These are phyloP conservation scores for Miltochrista miniata DNA, from an alignment of 2,888 invertebrate species.

Conservation along the genomic window DNA sequence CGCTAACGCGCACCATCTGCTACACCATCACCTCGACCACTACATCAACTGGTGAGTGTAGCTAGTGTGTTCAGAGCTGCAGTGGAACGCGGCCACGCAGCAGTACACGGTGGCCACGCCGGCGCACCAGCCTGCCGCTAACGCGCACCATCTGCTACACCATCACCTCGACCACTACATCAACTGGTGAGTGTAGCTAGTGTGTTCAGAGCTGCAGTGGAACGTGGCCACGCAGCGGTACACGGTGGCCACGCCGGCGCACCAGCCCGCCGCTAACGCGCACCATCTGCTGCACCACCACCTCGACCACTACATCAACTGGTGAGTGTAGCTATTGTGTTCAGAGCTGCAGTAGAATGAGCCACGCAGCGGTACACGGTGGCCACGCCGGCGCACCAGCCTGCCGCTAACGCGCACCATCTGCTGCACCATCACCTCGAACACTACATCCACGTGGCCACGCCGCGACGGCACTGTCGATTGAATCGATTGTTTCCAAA, in stretches of 20 bases:
- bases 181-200: constrained; percentile 89
- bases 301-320: constrained; percentile 94
- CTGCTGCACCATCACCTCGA: constrained; percentile 94
- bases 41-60: constrained; percentile 90
- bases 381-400: constrained; percentile 90
- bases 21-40: constrained; percentile 94
- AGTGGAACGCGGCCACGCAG: constrained; percentile 90
- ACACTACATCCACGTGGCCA: constrained; percentile 90
- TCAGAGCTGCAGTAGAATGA: constrained; percentile 92
- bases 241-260: constrained; percentile 90
- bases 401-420: constrained; percentile 94
- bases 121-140: constrained; percentile 90
- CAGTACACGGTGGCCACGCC: constrained; percentile 91
- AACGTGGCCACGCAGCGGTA: constrained; percentile 90
- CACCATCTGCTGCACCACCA: constrained; percentile 95
- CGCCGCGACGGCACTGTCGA: neutral
- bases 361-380: constrained; percentile 90
- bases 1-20: constrained; percentile 94
- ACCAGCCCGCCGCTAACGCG: constrained; percentile 92
- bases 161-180: constrained; percentile 95
- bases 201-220: constrained; percentile 93
- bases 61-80: constrained; percentile 92
- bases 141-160: constrained; percentile 94
- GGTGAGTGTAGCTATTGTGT: constrained; percentile 88
- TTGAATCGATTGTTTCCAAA: neutral